Evolutionary conservation across 2,888 invertebrate genomes (phyloP), one percentile per base, ranked within the genome.

Genomic region (Stictocephala bisonia): DNA sequence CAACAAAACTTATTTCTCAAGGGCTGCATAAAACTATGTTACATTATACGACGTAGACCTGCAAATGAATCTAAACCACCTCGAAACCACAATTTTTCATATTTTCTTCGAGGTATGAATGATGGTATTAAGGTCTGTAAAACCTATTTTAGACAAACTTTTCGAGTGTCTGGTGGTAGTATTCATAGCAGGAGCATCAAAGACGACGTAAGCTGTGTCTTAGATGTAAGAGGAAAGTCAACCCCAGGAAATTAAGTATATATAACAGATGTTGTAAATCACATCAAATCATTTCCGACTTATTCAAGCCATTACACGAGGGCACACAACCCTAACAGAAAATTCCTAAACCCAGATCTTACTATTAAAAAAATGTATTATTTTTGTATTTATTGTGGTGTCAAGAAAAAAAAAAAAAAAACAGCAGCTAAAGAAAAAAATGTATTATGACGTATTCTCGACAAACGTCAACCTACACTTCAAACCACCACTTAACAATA

Each of bases 371-470:
- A 56, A 71, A 71, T 71, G 58, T 71, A 29, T n/a, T 56, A 71
- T 31, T 31, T 71, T 18, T 71, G 58, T 31, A 26, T 51, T 13
- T 15, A 22, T 22, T 71, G 71, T 56, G 56, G 58, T 44, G 44
- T n/a, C n/a, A n/a, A n/a, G n/a, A n/a, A 7, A 26, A 44, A 71
- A 58, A 56, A 56, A n/a, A 18, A 67, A 44, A 71, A 56, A 27
- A 58, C 31, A 22, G 22, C 71, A 7, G 56, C 40, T 41, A 71
- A 71, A 58, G 58, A 71, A 60, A 71, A n/a, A 71, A 71, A 53
- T 56, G 71, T 73, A 73, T 15, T 68, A 56, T 48, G 29, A 68
- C 67, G 72, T 72, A 48, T 72, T 72, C 67, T 60, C 66, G 26
- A 67, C 24, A 13, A 72, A 60, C 11, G 67, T 73, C 29, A 68